Percentiles rank a stretch among this genome's conserved stretches.
Evolutionary conservation across 2,888 invertebrate species (phyloP).

Genomic region (Scaptomyza caliginosa): DNA sequence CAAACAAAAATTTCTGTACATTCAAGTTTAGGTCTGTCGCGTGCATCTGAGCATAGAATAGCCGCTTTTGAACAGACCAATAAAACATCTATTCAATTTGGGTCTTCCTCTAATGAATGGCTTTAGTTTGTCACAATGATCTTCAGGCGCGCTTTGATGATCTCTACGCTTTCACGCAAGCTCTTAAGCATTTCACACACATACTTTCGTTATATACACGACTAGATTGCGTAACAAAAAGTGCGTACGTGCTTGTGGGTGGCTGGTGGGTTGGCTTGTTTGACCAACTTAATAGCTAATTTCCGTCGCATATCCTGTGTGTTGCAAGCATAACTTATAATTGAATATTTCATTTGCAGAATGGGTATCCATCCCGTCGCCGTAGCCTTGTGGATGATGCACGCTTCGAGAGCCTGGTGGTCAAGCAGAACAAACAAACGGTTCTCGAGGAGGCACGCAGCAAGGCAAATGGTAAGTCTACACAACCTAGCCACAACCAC

Average conservation of each 20-base stretch:
- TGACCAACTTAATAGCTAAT: constrained; percentile 30
- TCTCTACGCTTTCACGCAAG: constrained; percentile 6
- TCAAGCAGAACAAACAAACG: constrained; percentile 96
- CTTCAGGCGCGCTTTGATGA: neutral
- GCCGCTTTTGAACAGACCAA: neutral
- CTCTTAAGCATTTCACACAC: neutral
- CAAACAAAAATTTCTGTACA: constrained; percentile 2
- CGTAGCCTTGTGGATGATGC: constrained; percentile 99
- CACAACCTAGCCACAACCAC: neutral
- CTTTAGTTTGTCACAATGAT: constrained; percentile 5
- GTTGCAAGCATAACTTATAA: constrained; percentile 10
- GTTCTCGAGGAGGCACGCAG: constrained; percentile 95
- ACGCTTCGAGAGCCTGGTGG: constrained; percentile 97
- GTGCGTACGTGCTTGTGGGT: neutral
- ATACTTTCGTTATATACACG: neutral
- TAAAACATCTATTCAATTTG: neutral
- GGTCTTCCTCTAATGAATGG: constrained; percentile 1
- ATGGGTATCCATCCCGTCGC: constrained; percentile 97
- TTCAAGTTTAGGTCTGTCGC: constrained; percentile 16
- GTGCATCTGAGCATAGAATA: constrained; percentile 31
- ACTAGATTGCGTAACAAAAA: neutral
- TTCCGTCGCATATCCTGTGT: constrained; percentile 68
- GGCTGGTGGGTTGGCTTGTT: no score
- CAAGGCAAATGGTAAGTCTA: constrained; percentile 91
- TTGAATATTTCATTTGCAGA: constrained; percentile 86